Conservation (phyloP, 2,888 invertebrate genomes). For the Sympetrum striolatum region DNA sequence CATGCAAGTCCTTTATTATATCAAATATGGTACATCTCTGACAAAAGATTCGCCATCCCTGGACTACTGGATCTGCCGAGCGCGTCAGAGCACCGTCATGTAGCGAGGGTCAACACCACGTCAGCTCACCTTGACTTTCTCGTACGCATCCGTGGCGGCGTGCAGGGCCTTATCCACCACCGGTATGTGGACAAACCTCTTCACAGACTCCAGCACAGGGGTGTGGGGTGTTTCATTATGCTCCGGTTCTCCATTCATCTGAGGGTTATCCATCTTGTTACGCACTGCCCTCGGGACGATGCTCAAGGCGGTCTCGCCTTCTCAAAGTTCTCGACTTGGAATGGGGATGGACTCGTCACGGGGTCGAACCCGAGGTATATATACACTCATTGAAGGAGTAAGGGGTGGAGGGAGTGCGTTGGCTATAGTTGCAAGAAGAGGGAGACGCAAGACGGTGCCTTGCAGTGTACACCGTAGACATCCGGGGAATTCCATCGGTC, state of each 20-base stretch:
- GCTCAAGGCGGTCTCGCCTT: not conserved
- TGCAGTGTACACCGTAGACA: not conserved
- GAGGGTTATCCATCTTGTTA: not conserved
- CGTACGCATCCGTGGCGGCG: conserved; percentile 77
- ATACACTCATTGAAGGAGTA: not conserved
- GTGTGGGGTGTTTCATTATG: not conserved
- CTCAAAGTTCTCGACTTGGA: not conserved
- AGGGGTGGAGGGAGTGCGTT: not conserved
- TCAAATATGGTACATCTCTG: too few relatives aligned
- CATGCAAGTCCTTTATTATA: too few relatives aligned
- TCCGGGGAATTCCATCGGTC: too few relatives aligned
- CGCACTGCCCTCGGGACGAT: not conserved
- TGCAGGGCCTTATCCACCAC: conserved; percentile 80
- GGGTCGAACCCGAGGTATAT: not conserved
- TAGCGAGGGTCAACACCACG: not conserved
- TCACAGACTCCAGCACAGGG: conserved; percentile 69
- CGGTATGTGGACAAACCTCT: conserved; percentile 78
- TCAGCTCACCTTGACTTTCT: conserved; percentile 73
- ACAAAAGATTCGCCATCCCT: too few relatives aligned
- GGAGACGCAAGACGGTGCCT: not conserved
- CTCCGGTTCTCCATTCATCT: not conserved
- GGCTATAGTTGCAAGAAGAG: not conserved
- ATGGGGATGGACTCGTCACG: not conserved
- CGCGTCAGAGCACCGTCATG: too few relatives aligned
- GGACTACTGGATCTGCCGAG: too few relatives aligned